Percentiles rank a stretch among this genome's conserved stretches.
phyloP scores from a whole-genome alignment of 2,888 invertebrate species.

The Allacma fusca region DNA sequence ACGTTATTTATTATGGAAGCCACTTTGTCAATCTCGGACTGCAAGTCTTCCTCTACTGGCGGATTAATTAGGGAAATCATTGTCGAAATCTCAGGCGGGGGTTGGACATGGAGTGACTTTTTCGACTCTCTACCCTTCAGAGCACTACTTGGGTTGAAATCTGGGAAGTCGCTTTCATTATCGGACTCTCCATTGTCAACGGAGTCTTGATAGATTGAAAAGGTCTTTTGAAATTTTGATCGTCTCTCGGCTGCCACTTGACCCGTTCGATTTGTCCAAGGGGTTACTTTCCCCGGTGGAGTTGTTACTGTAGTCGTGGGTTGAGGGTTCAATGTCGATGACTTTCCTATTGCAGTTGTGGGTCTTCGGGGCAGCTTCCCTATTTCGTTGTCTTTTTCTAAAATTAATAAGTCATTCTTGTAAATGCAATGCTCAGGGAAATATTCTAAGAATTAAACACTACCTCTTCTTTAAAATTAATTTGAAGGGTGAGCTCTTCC shows the following conservation, averaged over 20 bases:
- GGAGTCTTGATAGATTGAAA: conserved; percentile 51
- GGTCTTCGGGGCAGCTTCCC: conserved; percentile 20
- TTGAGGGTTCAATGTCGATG: background rate
- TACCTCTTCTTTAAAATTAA: too few species aligned
- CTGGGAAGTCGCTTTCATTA: conserved; percentile 40
- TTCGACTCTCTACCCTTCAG: conserved; percentile 37
- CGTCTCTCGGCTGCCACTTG: conserved; percentile 51
- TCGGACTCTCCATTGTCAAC: conserved; percentile 44
- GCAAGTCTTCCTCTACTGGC: conserved; percentile 45
- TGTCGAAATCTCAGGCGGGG: conserved; percentile 56
- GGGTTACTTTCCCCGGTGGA: conserved; percentile 42
- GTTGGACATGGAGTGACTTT: conserved; percentile 54
- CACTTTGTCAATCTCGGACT: conserved; percentile 52
- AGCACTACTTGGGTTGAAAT: background rate
- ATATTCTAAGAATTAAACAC: too few species aligned
- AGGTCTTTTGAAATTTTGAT: conserved; percentile 51
- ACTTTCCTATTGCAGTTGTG: background rate
- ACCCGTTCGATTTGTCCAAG: conserved; percentile 50
- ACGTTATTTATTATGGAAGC: conserved; percentile 51
- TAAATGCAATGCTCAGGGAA: too few species aligned
- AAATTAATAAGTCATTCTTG: too few species aligned
- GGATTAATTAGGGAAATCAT: conserved; percentile 55
- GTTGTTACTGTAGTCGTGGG: conserved; percentile 8
- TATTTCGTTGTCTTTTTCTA: background rate
- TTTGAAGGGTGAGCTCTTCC: too few species aligned